Base-by-base conservation (phyloP, 2,797 vertebrate genomes). In the Morus bassanus region DNA sequence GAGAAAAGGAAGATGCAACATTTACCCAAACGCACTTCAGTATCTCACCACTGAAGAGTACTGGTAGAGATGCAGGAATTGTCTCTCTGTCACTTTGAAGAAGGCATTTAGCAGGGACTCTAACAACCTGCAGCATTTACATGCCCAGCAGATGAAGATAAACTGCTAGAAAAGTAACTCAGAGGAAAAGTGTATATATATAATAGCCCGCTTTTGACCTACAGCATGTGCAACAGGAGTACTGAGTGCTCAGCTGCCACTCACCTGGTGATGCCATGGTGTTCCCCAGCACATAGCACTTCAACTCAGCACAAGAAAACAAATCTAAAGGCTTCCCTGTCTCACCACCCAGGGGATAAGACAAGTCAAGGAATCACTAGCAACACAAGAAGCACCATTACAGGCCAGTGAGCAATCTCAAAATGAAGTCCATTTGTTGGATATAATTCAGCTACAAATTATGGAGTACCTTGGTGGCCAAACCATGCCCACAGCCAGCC, bases 31-130 rank as follows among this genome's bases (percentile, higher is more conserved):
- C 1, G 46, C 82, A 90, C 79, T 95, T 83, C 85, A 94, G 75
- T 79, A 63, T 50, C 90, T 97, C 91, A 92, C 92, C 75, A 91
- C 89, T 83, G 59, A 93, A 87, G 73, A 88, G 70, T 56, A 96
- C 83, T 79, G 89, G 94, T 37, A 95, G 65, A 96, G 89, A 92
- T 93, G 96, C 84, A 92, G 57, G 76, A 64, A 23, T 43, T 89
- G 91, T 96, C 91, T 96, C 95, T 97, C 91, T 96, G 96, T 89
- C 94, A 95, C 93, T 98, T 39, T 93, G 96, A 96, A 97, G 96
- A 95, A 93, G 67, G 57, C 51, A 93, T 91, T 97, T 91, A 91
- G 56, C 56, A 86, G 54, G 80, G 85, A 76, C 48, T 70, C 37
- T 92, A 89, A 89, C 46, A 87, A 97, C 95, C 81, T 68, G 82